Base-by-base conservation (phyloP, 2,888 invertebrate species). In the Ptycholaimellus sp. region DNA sequence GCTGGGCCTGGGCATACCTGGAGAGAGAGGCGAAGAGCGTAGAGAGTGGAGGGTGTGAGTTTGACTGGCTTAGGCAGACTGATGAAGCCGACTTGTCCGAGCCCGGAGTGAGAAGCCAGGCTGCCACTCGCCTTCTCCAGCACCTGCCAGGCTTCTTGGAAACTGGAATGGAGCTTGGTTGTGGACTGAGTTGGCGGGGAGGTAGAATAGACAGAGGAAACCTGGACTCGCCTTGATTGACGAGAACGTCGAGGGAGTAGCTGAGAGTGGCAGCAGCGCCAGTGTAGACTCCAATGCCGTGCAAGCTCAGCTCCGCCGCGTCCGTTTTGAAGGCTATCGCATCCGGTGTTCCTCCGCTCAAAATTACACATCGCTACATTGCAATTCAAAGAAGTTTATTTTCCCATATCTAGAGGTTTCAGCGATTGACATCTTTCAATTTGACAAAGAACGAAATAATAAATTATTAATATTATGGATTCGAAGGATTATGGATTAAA, bases 341-440 rank as follows among this genome's bases (percentile, higher is more conserved):
- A 63, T 96, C 93, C 0, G 87, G 82, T 9, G 82, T 82, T 22
- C 87, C 87, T 58, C 82, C 83, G 3, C 87, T 83, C 0, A 87
- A 13, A 32, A 13, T 11, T 32, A 18, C 20, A 9, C 17, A 7
- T 7, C 30, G 30, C 14, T 7, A 17, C 14, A 30, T 17, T 30
- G 6, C 9, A 19, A 11, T 11, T 33, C n/a, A 19, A 28, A 9
- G 13, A 23, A 13, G 25, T 23, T 23, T 23, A 9, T 23, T 6
- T 23, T 9, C 13, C 6, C 25, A 23, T 23, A 23, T n/a, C n/a
- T n/a, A n/a, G n/a, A n/a, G n/a, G n/a, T n/a, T n/a, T n/a, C n/a
- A n/a, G n/a, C n/a, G n/a, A n/a, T n/a, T n/a, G n/a, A n/a, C n/a
- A n/a, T n/a, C n/a, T n/a, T n/a, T n/a, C n/a, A n/a, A n/a, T n/a